Conservation (phyloP, 2,113 vertebrate species). For the Heteronetta atricapilla region DNA sequence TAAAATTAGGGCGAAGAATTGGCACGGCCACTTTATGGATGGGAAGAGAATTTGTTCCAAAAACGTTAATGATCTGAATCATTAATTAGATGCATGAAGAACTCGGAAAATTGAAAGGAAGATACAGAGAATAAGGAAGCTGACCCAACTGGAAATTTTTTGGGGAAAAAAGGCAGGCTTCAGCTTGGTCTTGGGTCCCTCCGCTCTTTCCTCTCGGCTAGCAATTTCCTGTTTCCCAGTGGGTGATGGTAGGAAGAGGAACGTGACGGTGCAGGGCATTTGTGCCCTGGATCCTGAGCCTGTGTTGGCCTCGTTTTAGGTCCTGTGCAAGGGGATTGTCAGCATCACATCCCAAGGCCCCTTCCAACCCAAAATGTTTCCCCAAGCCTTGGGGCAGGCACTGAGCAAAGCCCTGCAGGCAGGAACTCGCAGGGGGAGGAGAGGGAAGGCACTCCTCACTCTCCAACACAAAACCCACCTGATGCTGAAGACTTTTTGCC, state of each 20-base stretch:
- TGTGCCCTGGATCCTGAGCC: not conserved
- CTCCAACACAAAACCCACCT: not conserved
- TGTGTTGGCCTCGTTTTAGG: not conserved
- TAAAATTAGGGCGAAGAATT: conserved; percentile 24
- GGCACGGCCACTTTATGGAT: not conserved
- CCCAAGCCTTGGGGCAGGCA: not conserved
- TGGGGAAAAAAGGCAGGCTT: not conserved
- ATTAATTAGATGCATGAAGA: not conserved
- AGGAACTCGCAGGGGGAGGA: not conserved
- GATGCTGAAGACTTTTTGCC: not conserved
- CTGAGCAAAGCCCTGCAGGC: not conserved
- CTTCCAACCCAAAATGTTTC: not conserved
- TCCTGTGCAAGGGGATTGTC: not conserved
- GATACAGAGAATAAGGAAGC: not conserved
- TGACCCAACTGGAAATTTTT: not conserved
- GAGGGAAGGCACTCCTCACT: not conserved
- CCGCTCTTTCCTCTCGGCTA: accelerated
- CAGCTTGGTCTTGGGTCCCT: not conserved
- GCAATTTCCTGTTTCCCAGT: not conserved
- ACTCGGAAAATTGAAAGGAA: not conserved
- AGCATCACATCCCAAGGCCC: not conserved
- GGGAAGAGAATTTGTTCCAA: conserved; percentile 12
- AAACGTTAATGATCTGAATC: conserved; percentile 19
- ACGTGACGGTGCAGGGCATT: not conserved
- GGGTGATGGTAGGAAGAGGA: not conserved